Conservation (phyloP, 64 coral and sea anemone species). For the Montipora capricornis region DNA sequence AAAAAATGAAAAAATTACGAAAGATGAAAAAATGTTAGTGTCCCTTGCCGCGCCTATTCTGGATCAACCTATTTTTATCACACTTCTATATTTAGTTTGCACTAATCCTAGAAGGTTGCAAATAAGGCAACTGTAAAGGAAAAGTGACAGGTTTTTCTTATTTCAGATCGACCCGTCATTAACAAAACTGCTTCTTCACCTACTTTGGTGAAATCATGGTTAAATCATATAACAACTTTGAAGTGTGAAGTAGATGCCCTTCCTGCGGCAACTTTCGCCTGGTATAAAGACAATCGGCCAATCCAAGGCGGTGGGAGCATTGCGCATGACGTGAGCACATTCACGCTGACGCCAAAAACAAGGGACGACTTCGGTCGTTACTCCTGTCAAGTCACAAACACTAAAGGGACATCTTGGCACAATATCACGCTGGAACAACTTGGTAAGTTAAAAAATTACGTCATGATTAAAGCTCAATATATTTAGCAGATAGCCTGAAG, state of each 20-base stretch:
- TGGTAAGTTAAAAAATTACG: not conserved
- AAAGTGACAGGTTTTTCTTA: not conserved
- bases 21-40: too few relatives aligned
- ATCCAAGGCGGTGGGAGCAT: not conserved
- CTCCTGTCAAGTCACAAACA: slow-evolving; percentile 40
- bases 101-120: too few relatives aligned
- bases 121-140: too few relatives aligned
- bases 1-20: too few relatives aligned
- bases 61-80: too few relatives aligned
- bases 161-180: not conserved
- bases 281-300: slow-evolving; percentile 22
- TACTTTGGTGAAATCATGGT: not conserved
- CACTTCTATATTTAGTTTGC: too few relatives aligned
- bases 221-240: not conserved
- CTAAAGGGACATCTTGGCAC: slow-evolving; percentile 25
- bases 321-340: not conserved
- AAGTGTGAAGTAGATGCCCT: slow-evolving; percentile 33
- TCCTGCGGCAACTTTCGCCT: slow-evolving; percentile 33
- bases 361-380: slow-evolving; percentile 41
- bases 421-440: slow-evolving; percentile 32
- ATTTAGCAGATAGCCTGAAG: too few relatives aligned
- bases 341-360: not conserved
- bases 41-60: too few relatives aligned
- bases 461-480: not conserved
- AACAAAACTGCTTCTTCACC: slow-evolving; percentile 20